Conservation (phyloP, 1,140 invertebrate species). For the Chymomyza costata region DNA sequence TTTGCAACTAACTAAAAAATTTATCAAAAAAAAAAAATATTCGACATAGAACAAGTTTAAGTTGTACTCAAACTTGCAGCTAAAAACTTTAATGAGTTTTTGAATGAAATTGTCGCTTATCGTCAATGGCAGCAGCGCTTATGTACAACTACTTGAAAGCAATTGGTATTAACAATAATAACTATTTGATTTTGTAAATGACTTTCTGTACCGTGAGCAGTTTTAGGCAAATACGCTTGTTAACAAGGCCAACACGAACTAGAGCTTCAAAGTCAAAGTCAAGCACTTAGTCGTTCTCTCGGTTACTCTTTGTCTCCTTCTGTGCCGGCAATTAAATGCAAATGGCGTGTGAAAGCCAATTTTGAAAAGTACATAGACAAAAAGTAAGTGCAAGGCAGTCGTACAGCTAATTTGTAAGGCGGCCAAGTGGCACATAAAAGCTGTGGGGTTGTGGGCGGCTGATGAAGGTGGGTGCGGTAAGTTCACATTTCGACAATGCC, state of each 20-base stretch:
- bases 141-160: no score
- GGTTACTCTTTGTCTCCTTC: not conserved
- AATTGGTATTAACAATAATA: slow-evolving; percentile 51
- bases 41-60: no score
- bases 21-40: no score
- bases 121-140: no score
- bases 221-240: slow-evolving; percentile 60
- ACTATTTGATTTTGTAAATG: slow-evolving; percentile 63
- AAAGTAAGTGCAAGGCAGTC: slow-evolving; percentile 65
- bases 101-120: slow-evolving; percentile 47
- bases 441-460: not conserved
- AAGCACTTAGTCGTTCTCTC: no score
- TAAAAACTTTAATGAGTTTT: slow-evolving; percentile 43
- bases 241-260: slow-evolving; percentile 54
- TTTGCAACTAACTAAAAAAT: no score
- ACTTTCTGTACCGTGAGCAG: slow-evolving; percentile 35
- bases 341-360: slow-evolving; percentile 71
- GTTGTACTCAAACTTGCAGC: slow-evolving; percentile 11
- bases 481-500: slow-evolving; percentile 38
- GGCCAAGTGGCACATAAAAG: not conserved
- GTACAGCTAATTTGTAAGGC: slow-evolving; percentile 59
- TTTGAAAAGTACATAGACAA: slow-evolving; percentile 63
- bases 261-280: no score
- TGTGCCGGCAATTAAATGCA: slow-evolving; percentile 58
- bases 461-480: no score